Base-by-base conservation (phyloP, 2,113 vertebrate species). In the Microcebus jonahi region DNA sequence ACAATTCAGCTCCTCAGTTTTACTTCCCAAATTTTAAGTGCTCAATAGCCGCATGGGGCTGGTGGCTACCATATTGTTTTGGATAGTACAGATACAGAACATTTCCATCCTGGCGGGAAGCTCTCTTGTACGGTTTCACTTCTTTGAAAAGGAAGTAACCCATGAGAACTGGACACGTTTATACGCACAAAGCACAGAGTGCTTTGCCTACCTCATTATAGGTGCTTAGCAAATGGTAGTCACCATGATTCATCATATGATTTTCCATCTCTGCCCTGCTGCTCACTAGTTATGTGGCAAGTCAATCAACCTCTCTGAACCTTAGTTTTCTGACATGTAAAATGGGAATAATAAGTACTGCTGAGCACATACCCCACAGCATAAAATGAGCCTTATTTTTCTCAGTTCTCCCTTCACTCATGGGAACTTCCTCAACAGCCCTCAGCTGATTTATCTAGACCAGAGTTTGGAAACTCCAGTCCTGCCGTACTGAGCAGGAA, bases 321-420 rank as follows among this genome's bases (percentile, higher is more conserved):
- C 55, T 71, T 94, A 15, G 65, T 97, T 98, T 97, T 67, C 36
- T 36, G 91, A 81, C 75, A 67, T 87, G 27, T 95, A 53, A 83
- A 95, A 84, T 91, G 73, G 50, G 63, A 73, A 42, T 93, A 67
- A 34, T 27, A 50, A 68, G 59, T 31, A 48, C 75, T 48, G 23
- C 75, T 61, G 31, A 17, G 12, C 61, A 65, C 27, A 50, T 45
- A 93, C 57, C 75, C 36, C 50, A 42, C 1, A 39, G 57, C 15
- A 42, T 65, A 45, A 39, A n/a, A 25, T 3, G 34, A 75, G 50
- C 73, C 45, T 89, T 73, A 15, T 45, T 94, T 90, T 93, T 87
- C 93, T 75, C 20, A 50, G 61, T 73, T 79, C 63, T 85, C 57
- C 18, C 48, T 67, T 57, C 57, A 68, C 34, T 68, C 88, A 0